Evolutionary conservation across 2,888 invertebrate species (phyloP), one percentile per base, ranked within the genome.

Genomic region (Palloptera scutellata): DNA sequence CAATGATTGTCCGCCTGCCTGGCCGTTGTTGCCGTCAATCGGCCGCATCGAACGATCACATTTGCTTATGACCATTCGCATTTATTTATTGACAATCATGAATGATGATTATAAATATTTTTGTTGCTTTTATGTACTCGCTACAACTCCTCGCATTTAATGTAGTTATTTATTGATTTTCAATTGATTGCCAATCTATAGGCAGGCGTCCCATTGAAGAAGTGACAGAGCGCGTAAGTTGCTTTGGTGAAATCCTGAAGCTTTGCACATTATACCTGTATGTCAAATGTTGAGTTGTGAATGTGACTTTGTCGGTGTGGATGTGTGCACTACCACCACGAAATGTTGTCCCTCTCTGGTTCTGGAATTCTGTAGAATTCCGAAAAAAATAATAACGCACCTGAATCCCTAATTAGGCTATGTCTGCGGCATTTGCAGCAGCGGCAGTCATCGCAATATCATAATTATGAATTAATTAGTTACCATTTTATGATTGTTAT

Each of bases 331-430:
- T 10, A n/a, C 58, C 19, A 30, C 58, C 19, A 17, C 19, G 3
- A 45, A 30, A 17, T 1, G 42, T 30, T 55, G 15, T 12, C 45
- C 30, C 45, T 15, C 10, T 52, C 20, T 58, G 41, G 40, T 20
- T 41, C 61, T 61, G 61, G 54, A 54, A 61, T 61, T 55, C 66
- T 60, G 40, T 48, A 63, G 75, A 75, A 75, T 72, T 74, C 73
- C 61, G 70, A 70, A 73, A 74, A 74, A 75, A 72, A 71, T 71
- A 73, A 70, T 71, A 68, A 61, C 72, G 62, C 70, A 66, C 66
- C 62, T 75, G 75, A 75, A 75, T 75, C 70, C 74, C 71, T 75
- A 75, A 75, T 75, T 71, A 75, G 75, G 65, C 71, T 63, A 64
- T 68, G 75, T 75, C 75, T 74, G 74, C 66, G 61, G 12, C 52